Evolutionary conservation across 1,140 invertebrate genomes (phyloP).

Genomic region (Carcinoscorpius rotundicauda): DNA sequence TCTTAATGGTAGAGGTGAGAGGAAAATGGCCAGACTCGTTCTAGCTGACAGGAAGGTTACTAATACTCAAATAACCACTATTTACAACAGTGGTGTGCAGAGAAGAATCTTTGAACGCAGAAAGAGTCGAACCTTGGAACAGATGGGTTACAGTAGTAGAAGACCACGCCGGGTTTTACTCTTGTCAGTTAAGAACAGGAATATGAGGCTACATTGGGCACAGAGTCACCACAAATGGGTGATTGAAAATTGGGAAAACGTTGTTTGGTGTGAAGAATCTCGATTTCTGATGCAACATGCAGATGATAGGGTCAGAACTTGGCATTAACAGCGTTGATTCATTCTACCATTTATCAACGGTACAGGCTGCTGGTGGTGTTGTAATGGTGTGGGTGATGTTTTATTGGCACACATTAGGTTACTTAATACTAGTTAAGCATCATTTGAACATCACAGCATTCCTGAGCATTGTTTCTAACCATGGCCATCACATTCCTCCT

Average conservation of each 20-base stretch:
- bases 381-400: too few relatives aligned
- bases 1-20: neutral
- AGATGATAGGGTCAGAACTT: slow-evolving; percentile 12
- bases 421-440: too few relatives aligned
- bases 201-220: slow-evolving; percentile 7
- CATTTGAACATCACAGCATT: too few relatives aligned
- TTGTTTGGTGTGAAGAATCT: slow-evolving; percentile 11
- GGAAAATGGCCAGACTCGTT: neutral
- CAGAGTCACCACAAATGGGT: slow-evolving; percentile 6
- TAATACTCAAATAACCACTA: neutral
- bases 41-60: neutral
- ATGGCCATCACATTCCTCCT: too few relatives aligned
- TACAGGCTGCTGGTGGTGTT: neutral
- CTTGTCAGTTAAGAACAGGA: slow-evolving; percentile 1
- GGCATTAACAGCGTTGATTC: slow-evolving; percentile 6
- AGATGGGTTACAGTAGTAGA: slow-evolving; percentile 1
- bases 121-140: neutral
- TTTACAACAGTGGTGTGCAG: neutral
- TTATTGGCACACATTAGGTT: too few relatives aligned
- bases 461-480: too few relatives aligned
- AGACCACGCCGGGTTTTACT: neutral
- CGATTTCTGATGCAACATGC: slow-evolving; percentile 15
- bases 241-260: slow-evolving; percentile 11
- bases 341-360: slow-evolving; percentile 6
- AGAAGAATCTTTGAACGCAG: neutral